Base-by-base conservation (phyloP, 2,888 invertebrate species). In the Ectobius pallidus region DNA sequence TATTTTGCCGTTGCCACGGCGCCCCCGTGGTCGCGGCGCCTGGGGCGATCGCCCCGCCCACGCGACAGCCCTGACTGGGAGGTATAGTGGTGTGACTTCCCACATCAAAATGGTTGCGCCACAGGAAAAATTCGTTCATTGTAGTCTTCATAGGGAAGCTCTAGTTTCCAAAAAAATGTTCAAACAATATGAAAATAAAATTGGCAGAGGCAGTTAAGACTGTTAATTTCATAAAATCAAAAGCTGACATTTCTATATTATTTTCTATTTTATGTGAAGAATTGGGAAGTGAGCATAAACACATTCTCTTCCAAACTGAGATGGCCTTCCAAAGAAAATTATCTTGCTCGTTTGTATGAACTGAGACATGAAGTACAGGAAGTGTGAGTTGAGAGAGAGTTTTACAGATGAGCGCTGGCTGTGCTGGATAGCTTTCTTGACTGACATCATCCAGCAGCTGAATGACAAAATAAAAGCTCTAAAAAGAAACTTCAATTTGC, bases 201-300 rank as follows among this genome's bases (percentile, higher is more conserved):
- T 16, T 55, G 11, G 16, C 55, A 55, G 22, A 55, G 3, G 6
- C 22, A 25, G 55, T 25, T 3, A 55, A 25, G 11, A 20, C 22
- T 20, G 55, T 55, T 9, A 55, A 55, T 55, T 55, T 55, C 22
- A 55, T 55, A 55, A 55, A 55, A 55, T 3, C 20, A 7, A 55
- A 55, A 20, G 55, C 63, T 16, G 3, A n/a, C 11, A 6, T 32
- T 62, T 62, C 32, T 14, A 62, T 30, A 30, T 62, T 62, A 62
- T 62, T 62, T 1, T 11, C 63, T 34, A 32, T 62, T 1, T 62
- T 62, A 32, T 62, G 32, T 62, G 63, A 62, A 11, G 63, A 62
- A 62, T 32, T 32, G 63, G 32, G 6, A 20, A 20, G 20, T 55
- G 22, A 20, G 20, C 55, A 55, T 20, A 55, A 55, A 55, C 55